Evolutionary conservation across 1,140 invertebrate genomes (phyloP), one percentile per base, ranked within the genome.

Genomic region (Sogatella furcifera): DNA sequence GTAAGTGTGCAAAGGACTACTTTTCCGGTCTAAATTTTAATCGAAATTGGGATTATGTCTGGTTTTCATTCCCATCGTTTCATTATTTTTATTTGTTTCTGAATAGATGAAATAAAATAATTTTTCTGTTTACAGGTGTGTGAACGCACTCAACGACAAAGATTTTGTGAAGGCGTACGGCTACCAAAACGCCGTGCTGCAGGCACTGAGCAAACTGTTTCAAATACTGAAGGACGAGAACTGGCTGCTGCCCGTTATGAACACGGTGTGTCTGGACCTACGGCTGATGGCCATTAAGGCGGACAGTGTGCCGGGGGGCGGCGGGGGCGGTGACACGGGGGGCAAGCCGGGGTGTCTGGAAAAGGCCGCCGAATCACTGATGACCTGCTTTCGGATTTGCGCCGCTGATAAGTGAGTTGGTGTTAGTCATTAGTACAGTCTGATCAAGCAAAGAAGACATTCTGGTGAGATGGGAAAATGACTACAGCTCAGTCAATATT

Each of bases 381-480:
- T 98, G 85, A 85, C 83, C 17, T 93, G 92, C 73, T 98, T 98
- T 74, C 77, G 96, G 69, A 89, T 97, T 15, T 98, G 95, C 77
- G 94, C 95, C 21, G 92, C 90, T 15, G 97, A 98, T 70, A 96
- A 91, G 81, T 85, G 72, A 72, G 74, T 71, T n/a, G n/a, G n/a
- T n/a, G n/a, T n/a, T n/a, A n/a, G n/a, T n/a, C n/a, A n/a, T n/a
- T n/a, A n/a, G n/a, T n/a, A n/a, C n/a, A n/a, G n/a, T n/a, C n/a
- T n/a, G n/a, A n/a, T n/a, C n/a, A n/a, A n/a, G n/a, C n/a, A n/a
- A n/a, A n/a, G n/a, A n/a, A n/a, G n/a, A n/a, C n/a, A n/a, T n/a
- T n/a, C n/a, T n/a, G n/a, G n/a, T n/a, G n/a, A n/a, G n/a, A n/a
- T n/a, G n/a, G n/a, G n/a, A n/a, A n/a, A n/a, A n/a, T n/a, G n/a